Base-by-base conservation (phyloP, 2,888 invertebrate species). In the Rhopalosiphum nymphaeae region DNA sequence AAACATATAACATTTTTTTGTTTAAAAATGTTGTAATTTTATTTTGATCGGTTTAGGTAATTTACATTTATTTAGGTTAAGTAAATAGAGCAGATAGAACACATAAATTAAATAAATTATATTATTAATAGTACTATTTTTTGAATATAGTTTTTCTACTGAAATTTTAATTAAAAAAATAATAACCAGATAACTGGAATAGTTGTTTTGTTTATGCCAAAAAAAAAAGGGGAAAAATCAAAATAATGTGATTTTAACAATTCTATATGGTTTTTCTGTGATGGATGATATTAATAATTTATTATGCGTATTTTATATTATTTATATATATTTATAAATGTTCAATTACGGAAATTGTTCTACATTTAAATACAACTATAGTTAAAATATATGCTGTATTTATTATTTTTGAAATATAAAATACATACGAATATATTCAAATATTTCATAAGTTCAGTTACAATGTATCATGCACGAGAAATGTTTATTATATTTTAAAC, bases 401-500 rank as follows among this genome's bases (percentile, higher is more conserved):
- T 61, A 13, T 36, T 78, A 36, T 78, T 36, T 78, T 25, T 21
- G 36, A 36, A 36, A 36, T 25, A 36, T 36, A 78, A 78, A 36
- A 78, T 78, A 78, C 1, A 21, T 7, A 67, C 7, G 11, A 53
- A n/a, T 67, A n/a, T n/a, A 21, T 78, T 78, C 21, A 78, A 78
- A 78, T 78, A 78, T 78, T 78, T 7, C 5, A 21, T 36, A 36
- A 21, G 21, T 36, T 78, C 78, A 29, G 36, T 78, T 78, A 78
- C 21, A 42, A 78, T 36, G 36, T 78, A 78, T 85, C 44, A 26
- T 87, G 49, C 9, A 26, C 11, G 9, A 84, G 84, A 53, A 29
- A 84, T 53, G 42, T 91, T 84, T 91, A 78, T 84, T 42, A 56
- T 84, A 84, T 86, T 85, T 86, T 46, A 57, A 88, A 44, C 49